phyloP scores from a whole-genome alignment of 2,797 vertebrate genomes.

The Poeciliopsis infans region DNA sequence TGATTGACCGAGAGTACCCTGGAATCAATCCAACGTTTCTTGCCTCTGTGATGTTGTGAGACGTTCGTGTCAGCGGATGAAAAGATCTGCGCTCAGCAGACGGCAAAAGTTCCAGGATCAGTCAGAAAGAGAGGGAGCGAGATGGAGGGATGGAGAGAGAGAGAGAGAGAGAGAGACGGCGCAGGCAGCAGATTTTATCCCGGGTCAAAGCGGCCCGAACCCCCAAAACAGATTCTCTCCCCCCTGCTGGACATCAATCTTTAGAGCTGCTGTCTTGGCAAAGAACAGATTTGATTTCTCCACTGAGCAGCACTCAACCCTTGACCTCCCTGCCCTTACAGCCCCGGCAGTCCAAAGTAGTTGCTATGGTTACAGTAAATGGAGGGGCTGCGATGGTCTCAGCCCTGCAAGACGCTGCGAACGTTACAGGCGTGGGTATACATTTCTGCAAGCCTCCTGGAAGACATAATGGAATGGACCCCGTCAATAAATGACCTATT shows the following conservation, averaged over 20 bases:
- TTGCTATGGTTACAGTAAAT: conserved; percentile 78
- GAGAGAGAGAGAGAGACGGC: conserved; percentile 11
- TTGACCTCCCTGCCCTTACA: conserved; percentile 72
- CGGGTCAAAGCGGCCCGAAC: conserved; percentile 55
- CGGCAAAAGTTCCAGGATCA: conserved; percentile 43
- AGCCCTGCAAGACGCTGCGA: conserved; percentile 52
- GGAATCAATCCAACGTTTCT: conserved; percentile 65
- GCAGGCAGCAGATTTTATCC: conserved; percentile 52
- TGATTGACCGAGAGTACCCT: conserved; percentile 63
- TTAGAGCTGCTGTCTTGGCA: conserved; percentile 70
- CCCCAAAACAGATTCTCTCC: conserved; percentile 41
- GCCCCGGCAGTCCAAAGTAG: conserved; percentile 60
- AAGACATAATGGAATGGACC: conserved; percentile 60
- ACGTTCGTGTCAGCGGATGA: conserved; percentile 43
- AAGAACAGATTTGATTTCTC: conserved; percentile 77
- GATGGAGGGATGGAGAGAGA: too few species aligned
- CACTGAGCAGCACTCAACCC: conserved; percentile 74
- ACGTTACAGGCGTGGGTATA: conserved; percentile 56
- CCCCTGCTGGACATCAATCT: conserved; percentile 74
- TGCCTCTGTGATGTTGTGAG: conserved; percentile 57
- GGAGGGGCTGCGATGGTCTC: conserved; percentile 33
- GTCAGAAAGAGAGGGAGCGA: conserved; percentile 34
- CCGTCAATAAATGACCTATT: conserved; percentile 66
- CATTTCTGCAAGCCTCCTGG: conserved; percentile 42
- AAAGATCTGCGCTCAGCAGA: conserved; percentile 65